These are phyloP conservation scores for Periphyllus acericola DNA, from an alignment of 2,888 invertebrate genomes.

Conservation along the genomic window DNA sequence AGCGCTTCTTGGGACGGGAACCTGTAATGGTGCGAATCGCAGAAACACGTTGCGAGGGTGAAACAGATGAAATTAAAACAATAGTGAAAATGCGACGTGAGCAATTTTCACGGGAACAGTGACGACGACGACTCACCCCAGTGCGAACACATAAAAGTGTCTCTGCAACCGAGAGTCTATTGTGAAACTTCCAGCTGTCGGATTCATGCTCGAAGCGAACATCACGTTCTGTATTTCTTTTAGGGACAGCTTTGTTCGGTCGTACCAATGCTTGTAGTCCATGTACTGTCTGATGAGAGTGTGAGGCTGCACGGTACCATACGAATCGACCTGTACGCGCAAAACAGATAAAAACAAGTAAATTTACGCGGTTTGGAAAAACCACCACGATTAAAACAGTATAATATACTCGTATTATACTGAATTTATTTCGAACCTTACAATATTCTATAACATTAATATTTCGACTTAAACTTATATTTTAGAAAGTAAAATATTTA, in stretches of 20 bases:
- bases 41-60: too few species aligned
- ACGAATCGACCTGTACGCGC: slow-evolving; percentile 77
- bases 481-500: neutral
- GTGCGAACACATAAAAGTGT: slow-evolving; percentile 87
- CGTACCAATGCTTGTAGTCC: slow-evolving; percentile 97
- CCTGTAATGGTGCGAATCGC: slow-evolving; percentile 68
- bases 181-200: slow-evolving; percentile 93
- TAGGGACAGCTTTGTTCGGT: slow-evolving; percentile 82
- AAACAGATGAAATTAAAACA: neutral
- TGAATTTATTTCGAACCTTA: neutral
- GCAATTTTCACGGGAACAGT: neutral
- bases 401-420: too few species aligned
- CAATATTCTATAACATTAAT: neutral
- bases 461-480: neutral
- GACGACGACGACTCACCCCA: slow-evolving; percentile 71
- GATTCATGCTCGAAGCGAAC: slow-evolving; percentile 96
- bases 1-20: slow-evolving; percentile 86
- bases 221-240: slow-evolving; percentile 94
- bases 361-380: too few species aligned
- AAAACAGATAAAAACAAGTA: neutral
- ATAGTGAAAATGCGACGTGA: neutral
- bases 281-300: slow-evolving; percentile 91
- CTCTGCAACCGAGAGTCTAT: slow-evolving; percentile 90
- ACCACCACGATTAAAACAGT: too few species aligned
- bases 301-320: slow-evolving; percentile 95